Conservation (phyloP, 2,113 vertebrate species). For the Lutjanus erythropterus region DNA sequence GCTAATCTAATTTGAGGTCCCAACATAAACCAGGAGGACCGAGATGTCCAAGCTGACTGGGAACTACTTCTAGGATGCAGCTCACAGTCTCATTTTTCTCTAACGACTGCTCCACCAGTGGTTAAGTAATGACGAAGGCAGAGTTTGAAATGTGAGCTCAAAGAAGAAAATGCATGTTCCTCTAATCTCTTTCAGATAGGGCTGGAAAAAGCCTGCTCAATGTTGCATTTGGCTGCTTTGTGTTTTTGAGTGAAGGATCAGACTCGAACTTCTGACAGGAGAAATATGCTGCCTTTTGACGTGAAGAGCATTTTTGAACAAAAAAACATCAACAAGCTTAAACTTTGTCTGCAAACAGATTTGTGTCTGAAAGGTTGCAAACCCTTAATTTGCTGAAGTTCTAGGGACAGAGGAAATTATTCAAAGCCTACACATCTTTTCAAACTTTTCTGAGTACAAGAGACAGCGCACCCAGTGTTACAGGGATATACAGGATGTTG, state of each 20-base stretch:
- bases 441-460: neutral
- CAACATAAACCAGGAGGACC: conserved; percentile 50
- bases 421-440: conserved; percentile 10
- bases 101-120: conserved; percentile 45
- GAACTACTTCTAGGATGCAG: conserved; percentile 21
- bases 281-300: conserved; percentile 66
- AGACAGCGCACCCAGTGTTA: conserved; percentile 1
- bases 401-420: conserved; percentile 12
- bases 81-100: conserved; percentile 42
- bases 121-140: conserved; percentile 63
- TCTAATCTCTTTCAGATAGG: conserved; percentile 77
- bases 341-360: conserved; percentile 65
- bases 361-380: conserved; percentile 49
- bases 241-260: conserved; percentile 71
- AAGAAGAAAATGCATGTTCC: conserved; percentile 72
- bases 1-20: conserved; percentile 48
- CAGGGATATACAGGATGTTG: neutral
- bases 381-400: conserved; percentile 33
- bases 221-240: conserved; percentile 76
- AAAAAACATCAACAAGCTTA: conserved; percentile 54
- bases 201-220: conserved; percentile 66
- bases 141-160: conserved; percentile 70
- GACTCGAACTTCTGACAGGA: conserved; percentile 68
- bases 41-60: conserved; percentile 34
- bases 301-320: conserved; percentile 50